Conservation (phyloP, 2,888 invertebrate genomes). For the Proisotoma minuta region DNA sequence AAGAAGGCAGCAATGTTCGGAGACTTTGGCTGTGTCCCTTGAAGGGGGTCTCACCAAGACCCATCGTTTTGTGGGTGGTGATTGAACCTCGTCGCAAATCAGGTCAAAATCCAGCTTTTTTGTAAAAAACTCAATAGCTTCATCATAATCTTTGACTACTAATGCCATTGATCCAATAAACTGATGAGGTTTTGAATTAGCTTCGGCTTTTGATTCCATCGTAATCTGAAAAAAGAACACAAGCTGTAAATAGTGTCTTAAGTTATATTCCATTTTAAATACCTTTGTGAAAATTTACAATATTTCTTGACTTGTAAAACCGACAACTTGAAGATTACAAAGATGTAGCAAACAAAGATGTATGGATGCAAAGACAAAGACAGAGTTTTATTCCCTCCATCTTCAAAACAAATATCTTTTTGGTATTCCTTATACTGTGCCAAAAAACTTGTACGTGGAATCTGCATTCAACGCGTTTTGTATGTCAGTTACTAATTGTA, state of each 20-base stretch:
- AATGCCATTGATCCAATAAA: conserved; percentile 16
- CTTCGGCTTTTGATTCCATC: too few species aligned
- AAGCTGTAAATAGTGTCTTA: too few species aligned
- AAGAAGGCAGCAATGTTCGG: conserved; percentile 6
- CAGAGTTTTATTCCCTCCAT: too few species aligned
- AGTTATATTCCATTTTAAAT: neutral
- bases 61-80: conserved; percentile 18
- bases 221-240: too few species aligned
- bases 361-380: too few species aligned
- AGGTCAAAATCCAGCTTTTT: conserved; percentile 16
- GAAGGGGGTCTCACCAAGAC: conserved; percentile 18
- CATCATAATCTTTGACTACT: conserved; percentile 20
- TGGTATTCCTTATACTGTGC: too few species aligned
- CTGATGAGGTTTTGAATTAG: conserved; percentile 6
- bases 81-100: conserved; percentile 12
- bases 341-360: too few species aligned
- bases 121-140: conserved; percentile 17
- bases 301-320: neutral
- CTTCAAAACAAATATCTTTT: too few species aligned
- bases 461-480: too few species aligned
- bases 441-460: too few species aligned
- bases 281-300: neutral
- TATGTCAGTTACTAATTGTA: too few species aligned
- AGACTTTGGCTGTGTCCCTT: neutral
- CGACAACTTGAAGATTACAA: too few species aligned